Evolutionary conservation across 1,140 invertebrate species (phyloP), one percentile per base, ranked within the genome.

Genomic region (Zophobas atratus): DNA sequence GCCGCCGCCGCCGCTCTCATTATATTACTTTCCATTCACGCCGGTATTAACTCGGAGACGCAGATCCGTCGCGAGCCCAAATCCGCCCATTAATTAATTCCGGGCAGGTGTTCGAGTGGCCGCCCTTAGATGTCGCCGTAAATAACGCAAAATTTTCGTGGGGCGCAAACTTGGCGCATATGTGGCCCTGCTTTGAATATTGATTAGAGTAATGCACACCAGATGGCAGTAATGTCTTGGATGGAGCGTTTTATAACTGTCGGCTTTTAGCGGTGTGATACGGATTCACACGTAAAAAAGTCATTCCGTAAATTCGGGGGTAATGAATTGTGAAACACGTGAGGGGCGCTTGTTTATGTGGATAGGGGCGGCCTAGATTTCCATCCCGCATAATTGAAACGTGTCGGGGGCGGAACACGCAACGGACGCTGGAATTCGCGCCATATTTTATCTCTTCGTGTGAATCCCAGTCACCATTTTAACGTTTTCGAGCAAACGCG

Each of bases 21-120:
- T 70, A 70, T 70, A 70, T 70, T 70, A 70, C 63, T 38, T 70
- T 70, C 41, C 63, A 70, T 70, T 46, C 43, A 38, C n/a, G 0
- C 20, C 1, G 36, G 43, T 39, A 70, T 70, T 70, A 70, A 70
- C 35, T 70, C 33, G 20, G 20, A 20, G 20, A 20, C 20, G 20
- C 20, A 20, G 20, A 20, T 20, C 20, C 20, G 20, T 20, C 20
- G 20, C 20, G 20, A 20, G 20, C 20, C 20, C 20, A 20, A 20
- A 20, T 20, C 20, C 20, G 20, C 20, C 20, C 20, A 20, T 20
- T 20, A 51, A 51, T 51, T 51, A 51, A 51, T 51, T 51, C n/a
- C 4, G 4, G n/a, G 49, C 49, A 51, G 49, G 49, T 51, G 49
- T 51, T 20, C n/a, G 2, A 20, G 2, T 20, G n/a, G n/a, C 6